phyloP scores from a whole-genome alignment of 2,888 invertebrate species.

The Parnassius orleans region DNA sequence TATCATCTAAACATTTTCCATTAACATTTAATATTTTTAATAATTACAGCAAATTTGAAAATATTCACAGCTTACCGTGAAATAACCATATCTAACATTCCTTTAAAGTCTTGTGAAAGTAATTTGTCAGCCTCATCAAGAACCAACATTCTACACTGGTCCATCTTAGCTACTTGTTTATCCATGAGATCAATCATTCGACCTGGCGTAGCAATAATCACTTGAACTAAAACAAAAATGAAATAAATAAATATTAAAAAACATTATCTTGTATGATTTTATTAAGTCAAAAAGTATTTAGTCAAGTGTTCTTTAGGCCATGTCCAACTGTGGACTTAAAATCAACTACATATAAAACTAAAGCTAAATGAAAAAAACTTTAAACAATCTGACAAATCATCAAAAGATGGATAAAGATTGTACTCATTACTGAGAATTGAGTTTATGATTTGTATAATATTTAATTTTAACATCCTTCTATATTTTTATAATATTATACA shows the following conservation, averaged over 20 bases:
- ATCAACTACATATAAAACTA: no score
- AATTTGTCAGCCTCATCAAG: conserved; percentile 99
- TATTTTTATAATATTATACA: no score
- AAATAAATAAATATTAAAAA: background rate
- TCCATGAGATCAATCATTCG: conserved; percentile 99
- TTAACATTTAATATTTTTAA: background rate
- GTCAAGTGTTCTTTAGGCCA: no score
- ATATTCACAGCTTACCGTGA: conserved; percentile 55
- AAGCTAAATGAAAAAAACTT: no score
- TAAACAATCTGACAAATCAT: no score
- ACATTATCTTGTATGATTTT: background rate
- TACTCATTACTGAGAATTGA: no score
- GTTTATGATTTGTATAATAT: no score
- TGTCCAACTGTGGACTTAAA: no score
- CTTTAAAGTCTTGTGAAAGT: conserved; percentile 99
- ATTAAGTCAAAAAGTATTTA: no score
- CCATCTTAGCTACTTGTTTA: conserved; percentile 96
- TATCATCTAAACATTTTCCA: background rate
- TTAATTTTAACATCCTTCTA: no score
- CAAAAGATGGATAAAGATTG: no score
- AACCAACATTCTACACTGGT: conserved; percentile 97
- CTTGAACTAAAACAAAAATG: conserved; percentile 88
- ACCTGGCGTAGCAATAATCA: conserved; percentile 99
- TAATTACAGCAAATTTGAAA: background rate
- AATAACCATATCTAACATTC: conserved; percentile 99